Conservation (phyloP, 1,140 invertebrate species). For the Babylonia areolata region DNA sequence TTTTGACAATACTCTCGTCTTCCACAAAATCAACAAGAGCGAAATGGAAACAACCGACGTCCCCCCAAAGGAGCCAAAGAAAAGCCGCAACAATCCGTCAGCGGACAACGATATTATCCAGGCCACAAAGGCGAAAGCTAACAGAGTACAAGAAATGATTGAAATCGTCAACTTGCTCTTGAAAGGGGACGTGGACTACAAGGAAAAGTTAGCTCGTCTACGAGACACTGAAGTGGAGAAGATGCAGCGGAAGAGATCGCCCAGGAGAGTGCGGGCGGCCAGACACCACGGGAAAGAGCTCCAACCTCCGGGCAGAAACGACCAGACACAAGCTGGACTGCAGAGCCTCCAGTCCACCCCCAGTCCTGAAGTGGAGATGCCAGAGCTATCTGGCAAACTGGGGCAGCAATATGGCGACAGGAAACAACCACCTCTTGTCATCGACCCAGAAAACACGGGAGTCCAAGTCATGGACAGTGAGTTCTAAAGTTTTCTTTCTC, state of each 20-base stretch:
- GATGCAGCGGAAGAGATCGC: too few species aligned
- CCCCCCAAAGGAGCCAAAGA: background rate
- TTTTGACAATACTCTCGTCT: background rate
- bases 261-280: too few species aligned
- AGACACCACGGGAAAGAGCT: too few species aligned
- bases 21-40: background rate
- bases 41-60: background rate
- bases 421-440: background rate
- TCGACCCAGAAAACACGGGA: background rate
- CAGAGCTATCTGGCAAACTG: background rate
- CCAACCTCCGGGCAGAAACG: too few species aligned
- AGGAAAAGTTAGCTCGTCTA: too few species aligned
- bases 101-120: background rate
- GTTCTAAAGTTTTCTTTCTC: too few species aligned
- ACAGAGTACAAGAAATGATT: background rate
- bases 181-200: too few species aligned
- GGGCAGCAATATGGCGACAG: background rate
- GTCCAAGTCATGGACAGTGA: slow-evolving; percentile 1
- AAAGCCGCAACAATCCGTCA: background rate
- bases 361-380: too few species aligned
- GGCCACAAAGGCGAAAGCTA: background rate
- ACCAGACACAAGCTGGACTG: too few species aligned
- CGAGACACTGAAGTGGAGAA: too few species aligned
- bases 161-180: too few species aligned
- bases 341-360: too few species aligned